Evolutionary conservation across 2,797 vertebrate species (phyloP).

Genomic region (Bovichtus diacanthus): DNA sequence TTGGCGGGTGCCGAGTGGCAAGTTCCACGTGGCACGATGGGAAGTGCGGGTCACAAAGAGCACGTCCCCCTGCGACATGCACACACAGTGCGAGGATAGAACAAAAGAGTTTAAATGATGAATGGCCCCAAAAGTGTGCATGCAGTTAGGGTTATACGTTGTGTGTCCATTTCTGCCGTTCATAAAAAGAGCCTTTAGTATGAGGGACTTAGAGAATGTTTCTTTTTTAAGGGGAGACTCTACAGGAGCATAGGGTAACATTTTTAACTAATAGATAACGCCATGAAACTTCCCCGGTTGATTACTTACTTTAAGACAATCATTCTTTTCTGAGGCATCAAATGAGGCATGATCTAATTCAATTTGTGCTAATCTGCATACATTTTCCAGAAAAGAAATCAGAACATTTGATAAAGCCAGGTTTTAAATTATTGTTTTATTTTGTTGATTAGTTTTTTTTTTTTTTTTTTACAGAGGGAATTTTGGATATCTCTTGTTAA

Average conservation of each 20-base stretch:
- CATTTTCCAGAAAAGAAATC: neutral
- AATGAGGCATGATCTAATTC: neutral
- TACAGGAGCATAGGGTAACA: too few relatives aligned
- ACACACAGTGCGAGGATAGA: slow-evolving; percentile 18
- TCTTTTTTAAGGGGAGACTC: neutral
- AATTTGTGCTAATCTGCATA: neutral
- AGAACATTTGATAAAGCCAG: too few relatives aligned
- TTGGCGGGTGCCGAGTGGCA: slow-evolving; percentile 19
- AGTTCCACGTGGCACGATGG: slow-evolving; percentile 49
- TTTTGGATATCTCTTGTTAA: neutral
- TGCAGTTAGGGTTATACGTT: neutral
- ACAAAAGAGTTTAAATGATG: slow-evolving; percentile 22
- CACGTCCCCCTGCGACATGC: slow-evolving; percentile 4
- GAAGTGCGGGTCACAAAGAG: slow-evolving; percentile 45
- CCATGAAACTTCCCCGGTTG: too few relatives aligned
- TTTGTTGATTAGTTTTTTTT: neutral
- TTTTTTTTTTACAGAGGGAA: neutral
- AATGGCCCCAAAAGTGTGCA: slow-evolving; percentile 6
- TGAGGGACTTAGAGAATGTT: neutral
- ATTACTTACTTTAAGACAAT: too few relatives aligned
- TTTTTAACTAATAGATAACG: too few relatives aligned
- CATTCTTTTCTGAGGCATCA: too few relatives aligned
- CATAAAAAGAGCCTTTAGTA: neutral
- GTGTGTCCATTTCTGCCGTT: neutral
- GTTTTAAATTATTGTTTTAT: neutral